Conservation (phyloP, 1,140 invertebrate genomes). For the Apis cerana region DNA sequence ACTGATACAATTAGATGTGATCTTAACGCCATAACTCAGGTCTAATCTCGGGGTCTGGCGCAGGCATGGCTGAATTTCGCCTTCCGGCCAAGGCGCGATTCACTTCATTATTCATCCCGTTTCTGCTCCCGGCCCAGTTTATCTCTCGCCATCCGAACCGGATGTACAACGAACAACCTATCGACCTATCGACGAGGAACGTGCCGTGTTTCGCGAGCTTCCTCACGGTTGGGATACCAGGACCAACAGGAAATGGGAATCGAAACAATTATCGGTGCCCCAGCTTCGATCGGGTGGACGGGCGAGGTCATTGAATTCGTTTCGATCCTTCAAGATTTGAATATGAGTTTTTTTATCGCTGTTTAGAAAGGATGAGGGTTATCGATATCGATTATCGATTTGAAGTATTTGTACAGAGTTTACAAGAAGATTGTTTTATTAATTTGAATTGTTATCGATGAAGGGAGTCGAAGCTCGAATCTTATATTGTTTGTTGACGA, state of each 20-base stretch:
- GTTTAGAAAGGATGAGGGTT: too few species aligned
- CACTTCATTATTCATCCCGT: conserved; percentile 81
- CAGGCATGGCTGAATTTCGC: conserved; percentile 67
- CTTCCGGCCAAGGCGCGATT: conserved; percentile 77
- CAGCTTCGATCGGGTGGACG: neutral
- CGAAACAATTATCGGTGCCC: conserved; percentile 36
- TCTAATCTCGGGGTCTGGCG: conserved; percentile 77
- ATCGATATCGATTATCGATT: too few species aligned
- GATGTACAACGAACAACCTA: conserved; percentile 72
- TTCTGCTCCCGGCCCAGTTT: conserved; percentile 68
- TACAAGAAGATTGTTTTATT: too few species aligned
- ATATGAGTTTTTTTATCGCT: too few species aligned
- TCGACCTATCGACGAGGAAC: conserved; percentile 64
- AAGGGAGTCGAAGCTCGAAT: neutral
- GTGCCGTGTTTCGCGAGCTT: conserved; percentile 69
- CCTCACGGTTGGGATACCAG: conserved; percentile 51
- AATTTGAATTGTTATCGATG: too few species aligned
- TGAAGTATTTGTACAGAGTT: too few species aligned
- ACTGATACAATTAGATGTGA: conserved; percentile 82
- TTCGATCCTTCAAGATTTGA: neutral
- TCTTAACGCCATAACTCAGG: conserved; percentile 80
- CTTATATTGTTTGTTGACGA: neutral
- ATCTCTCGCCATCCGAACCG: conserved; percentile 71
- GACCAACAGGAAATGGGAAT: conserved; percentile 43
- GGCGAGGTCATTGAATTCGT: neutral